These are phyloP conservation scores for Philaenus spumarius DNA, from an alignment of 1,140 invertebrate species.

Conservation along the genomic window DNA sequence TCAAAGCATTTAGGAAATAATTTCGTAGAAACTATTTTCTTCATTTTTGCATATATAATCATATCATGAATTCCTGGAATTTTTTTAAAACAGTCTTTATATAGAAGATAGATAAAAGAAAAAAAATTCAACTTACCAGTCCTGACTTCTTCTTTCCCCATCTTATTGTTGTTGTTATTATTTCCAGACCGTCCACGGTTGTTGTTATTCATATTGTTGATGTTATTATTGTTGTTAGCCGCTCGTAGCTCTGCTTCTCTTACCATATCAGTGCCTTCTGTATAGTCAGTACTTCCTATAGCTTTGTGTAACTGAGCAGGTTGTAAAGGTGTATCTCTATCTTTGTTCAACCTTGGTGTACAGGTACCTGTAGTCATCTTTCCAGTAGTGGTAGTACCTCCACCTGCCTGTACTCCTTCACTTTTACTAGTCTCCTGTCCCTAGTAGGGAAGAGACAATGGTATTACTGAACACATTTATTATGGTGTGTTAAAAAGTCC, in stretches of 20 bases:
- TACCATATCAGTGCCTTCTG: slow-evolving; percentile 43
- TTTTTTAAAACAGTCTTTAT: too few relatives aligned
- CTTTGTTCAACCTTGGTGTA: slow-evolving; percentile 27
- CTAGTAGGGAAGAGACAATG: too few relatives aligned
- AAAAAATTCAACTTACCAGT: neutral
- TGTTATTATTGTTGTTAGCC: slow-evolving; percentile 34
- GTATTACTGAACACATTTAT: too few relatives aligned
- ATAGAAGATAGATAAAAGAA: too few relatives aligned
- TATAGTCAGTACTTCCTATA: slow-evolving; percentile 17
- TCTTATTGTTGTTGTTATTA: slow-evolving; percentile 28
- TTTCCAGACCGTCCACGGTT: slow-evolving; percentile 17
- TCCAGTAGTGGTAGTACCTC: slow-evolving; percentile 40
- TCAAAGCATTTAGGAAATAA: too few relatives aligned
- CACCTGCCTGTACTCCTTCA: slow-evolving; percentile 73
- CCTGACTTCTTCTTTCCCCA: slow-evolving; percentile 22
- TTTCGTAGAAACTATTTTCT: too few relatives aligned
- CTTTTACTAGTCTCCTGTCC: slow-evolving; percentile 48
- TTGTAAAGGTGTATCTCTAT: slow-evolving; percentile 17
- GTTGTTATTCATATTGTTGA: slow-evolving; percentile 35
- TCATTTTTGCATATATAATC: too few relatives aligned
- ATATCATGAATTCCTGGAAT: too few relatives aligned
- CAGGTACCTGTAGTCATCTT: slow-evolving; percentile 34
- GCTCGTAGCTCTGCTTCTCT: slow-evolving; percentile 52
- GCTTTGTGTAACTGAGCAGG: slow-evolving; percentile 14
- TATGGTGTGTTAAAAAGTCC: too few relatives aligned